Base-by-base conservation (phyloP, 2,797 vertebrate species). In the Scarus forsteni region DNA sequence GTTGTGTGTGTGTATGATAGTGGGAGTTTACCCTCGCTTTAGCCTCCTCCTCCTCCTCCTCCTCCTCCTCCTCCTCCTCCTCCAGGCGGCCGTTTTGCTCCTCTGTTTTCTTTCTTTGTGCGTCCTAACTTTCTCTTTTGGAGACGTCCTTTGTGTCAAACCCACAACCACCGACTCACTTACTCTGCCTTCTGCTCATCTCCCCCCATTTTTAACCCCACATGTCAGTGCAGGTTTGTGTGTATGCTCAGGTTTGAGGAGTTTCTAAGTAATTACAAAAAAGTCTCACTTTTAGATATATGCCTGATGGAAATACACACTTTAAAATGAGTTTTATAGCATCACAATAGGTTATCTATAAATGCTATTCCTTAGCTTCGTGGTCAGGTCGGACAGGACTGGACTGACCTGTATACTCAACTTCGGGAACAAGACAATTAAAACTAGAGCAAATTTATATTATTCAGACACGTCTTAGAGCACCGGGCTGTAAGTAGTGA, bases 51-150 rank as follows among this genome's bases (percentile, higher is more conserved):
- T 42, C 75, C 56, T 16, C 61, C 65, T 55, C 66, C 80, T 67
- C 70, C 78, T 77, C 82, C 81, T 80, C 73, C 79, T 82, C 79
- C 80, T 81, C 80, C 27, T 27, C 27, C 27, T 27, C 27, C 27
- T 27, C 91, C 81, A 40, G 73, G 88, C 92, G 89, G 90, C 86
- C 89, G 87, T 94, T 94, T 94, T 92, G 90, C 88, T 89, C 77
- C 81, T 83, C 83, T 35, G 93, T 91, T 88, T 93, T 94, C 92
- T 92, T 70, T 87, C 89, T 89, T 94, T 94, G 93, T 94, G 90
- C 82, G 75, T 75, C 71, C 67, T 53, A 91, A 93, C 91, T 93
- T 93, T 94, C 85, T 90, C 80, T 92, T 88, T 91, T 79, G 43
- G 52, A 77, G 80, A 66, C n/a, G 60, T 60, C 93, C 83, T 94